These are phyloP conservation scores for Lissonota sp. DNA, from an alignment of 2,888 invertebrate genomes.

Conservation along the genomic window DNA sequence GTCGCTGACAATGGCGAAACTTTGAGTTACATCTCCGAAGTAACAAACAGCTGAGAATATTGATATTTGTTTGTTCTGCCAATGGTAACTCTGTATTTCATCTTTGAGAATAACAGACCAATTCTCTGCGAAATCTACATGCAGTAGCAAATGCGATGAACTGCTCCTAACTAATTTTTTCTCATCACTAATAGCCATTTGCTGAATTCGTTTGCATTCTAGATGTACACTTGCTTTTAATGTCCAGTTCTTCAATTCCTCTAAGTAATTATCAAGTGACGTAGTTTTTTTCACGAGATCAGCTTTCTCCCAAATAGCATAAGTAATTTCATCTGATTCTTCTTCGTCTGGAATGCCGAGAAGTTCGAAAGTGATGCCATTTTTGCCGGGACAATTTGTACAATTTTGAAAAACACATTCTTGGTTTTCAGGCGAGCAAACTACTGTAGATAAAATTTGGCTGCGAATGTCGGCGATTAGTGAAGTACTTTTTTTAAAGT, in stretches of 20 bases:
- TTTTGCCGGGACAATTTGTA: conserved; percentile 15
- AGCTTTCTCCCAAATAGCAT: conserved; percentile 32
- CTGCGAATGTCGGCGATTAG: background rate
- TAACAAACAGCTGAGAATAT: conserved; percentile 4
- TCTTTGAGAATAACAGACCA: conserved; percentile 9
- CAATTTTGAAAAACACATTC: conserved; percentile 37
- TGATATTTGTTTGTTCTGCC: conserved; percentile 2
- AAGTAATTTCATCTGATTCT: conserved; percentile 37
- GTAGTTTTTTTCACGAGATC: conserved; percentile 46
- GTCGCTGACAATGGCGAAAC: background rate
- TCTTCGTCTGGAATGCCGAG: conserved; percentile 11
- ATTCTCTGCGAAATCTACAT: conserved; percentile 1
- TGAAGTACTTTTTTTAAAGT: conserved; percentile 22
- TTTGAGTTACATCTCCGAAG: conserved; percentile 9
- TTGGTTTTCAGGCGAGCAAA: conserved; percentile 26
- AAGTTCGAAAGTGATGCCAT: conserved; percentile 14
- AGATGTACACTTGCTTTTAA: conserved; percentile 5
- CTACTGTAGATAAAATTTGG: conserved; percentile 13
- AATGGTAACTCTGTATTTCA: conserved; percentile 7
- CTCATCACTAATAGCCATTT: conserved; percentile 2
- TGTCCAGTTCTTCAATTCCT: conserved; percentile 23
- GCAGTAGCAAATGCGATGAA: background rate
- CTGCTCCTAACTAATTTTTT: conserved; percentile 1
- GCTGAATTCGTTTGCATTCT: conserved; percentile 5
- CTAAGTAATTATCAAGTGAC: conserved; percentile 15